Conservation (phyloP, 2,797 vertebrate genomes). For the Peromyscus eremicus region DNA sequence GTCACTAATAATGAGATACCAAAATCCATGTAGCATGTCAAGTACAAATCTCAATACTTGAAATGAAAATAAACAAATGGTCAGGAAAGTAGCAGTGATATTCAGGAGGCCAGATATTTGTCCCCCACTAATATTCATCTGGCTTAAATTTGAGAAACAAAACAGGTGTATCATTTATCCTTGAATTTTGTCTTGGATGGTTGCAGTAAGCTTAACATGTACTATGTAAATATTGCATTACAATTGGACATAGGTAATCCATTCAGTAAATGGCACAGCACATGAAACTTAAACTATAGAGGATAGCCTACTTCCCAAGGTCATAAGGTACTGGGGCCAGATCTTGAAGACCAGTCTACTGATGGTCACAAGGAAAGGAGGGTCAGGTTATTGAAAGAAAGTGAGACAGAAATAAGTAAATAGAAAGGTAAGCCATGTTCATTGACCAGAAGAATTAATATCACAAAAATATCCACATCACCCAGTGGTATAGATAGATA, state of each 20-base stretch:
- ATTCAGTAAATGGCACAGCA: not conserved
- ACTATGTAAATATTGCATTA: not conserved
- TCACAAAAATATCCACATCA: not conserved
- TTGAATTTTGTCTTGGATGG: not conserved
- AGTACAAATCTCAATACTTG: not conserved
- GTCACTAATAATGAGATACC: not conserved
- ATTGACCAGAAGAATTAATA: not conserved
- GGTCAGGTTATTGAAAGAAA: not conserved
- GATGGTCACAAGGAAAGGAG: not conserved
- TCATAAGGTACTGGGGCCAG: not conserved
- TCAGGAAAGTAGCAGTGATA: not conserved
- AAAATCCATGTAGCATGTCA: not conserved
- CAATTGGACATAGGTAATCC: not conserved
- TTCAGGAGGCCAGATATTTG: not conserved
- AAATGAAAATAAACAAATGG: slow-evolving; percentile 14
- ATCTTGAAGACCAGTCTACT: not conserved
- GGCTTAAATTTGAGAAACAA: not conserved
- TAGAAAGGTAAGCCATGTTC: not conserved
- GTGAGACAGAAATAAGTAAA: not conserved
- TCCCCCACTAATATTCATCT: not conserved
- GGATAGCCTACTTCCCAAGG: not conserved
- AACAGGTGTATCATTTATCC: not conserved
- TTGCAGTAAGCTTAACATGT: not conserved
- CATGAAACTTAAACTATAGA: not conserved
- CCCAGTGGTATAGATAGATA: not conserved